Evolutionary conservation across 2,888 invertebrate genomes (phyloP).

Genomic region (Sinodicranocentrus sp.): DNA sequence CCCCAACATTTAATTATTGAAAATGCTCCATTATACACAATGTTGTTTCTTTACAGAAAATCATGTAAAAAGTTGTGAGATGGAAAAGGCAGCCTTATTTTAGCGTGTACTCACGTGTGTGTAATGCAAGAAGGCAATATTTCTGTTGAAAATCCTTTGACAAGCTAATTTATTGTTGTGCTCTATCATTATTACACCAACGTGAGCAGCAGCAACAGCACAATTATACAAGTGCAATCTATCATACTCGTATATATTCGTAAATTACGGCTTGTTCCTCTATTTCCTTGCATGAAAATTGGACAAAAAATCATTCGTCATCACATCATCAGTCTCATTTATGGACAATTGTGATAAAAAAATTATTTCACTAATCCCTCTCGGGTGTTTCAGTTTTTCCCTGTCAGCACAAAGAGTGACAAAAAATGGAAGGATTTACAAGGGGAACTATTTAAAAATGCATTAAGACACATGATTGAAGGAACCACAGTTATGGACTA

Average conservation of each 20-base stretch:
- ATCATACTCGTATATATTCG: slow-evolving; percentile 27
- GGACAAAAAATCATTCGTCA: too few relatives aligned
- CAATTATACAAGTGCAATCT: slow-evolving; percentile 30
- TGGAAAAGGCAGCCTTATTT: too few relatives aligned
- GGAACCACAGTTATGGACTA: background rate
- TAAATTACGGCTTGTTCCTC: background rate
- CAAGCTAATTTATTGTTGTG: slow-evolving; percentile 54
- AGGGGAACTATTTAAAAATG: slow-evolving; percentile 4
- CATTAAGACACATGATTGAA: slow-evolving; percentile 14
- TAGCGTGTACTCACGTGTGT: too few relatives aligned
- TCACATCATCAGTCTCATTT: slow-evolving; percentile 37
- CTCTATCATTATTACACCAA: slow-evolving; percentile 59
- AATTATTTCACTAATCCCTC: background rate
- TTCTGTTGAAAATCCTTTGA: slow-evolving; percentile 52
- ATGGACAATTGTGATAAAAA: slow-evolving; percentile 7
- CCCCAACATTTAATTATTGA: slow-evolving; percentile 12
- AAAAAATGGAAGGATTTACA: background rate
- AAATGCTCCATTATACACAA: too few relatives aligned
- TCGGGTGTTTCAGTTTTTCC: slow-evolving; percentile 4
- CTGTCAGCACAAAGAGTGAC: background rate
- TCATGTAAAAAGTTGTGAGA: too few relatives aligned
- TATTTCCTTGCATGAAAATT: background rate
- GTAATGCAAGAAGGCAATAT: slow-evolving; percentile 14
- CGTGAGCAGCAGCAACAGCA: slow-evolving; percentile 6
- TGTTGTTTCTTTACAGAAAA: too few relatives aligned